A percentile compares a stretch with the other conserved stretches of the same genome.
Conservation (phyloP, 2,113 vertebrate species). For the Tapirus terrestris region DNA sequence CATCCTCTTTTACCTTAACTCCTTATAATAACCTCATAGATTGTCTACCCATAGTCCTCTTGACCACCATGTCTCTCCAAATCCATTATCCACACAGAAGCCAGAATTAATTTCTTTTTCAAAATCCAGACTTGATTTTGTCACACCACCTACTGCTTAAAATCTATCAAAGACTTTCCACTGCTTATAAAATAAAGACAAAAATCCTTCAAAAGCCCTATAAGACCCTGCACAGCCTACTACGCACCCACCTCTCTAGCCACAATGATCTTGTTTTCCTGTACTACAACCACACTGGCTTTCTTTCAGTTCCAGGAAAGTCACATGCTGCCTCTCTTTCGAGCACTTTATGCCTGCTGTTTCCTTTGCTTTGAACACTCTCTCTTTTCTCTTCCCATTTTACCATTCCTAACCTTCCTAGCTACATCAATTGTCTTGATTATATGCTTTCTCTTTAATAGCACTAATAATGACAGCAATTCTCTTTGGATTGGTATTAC, state of each 20-base stretch:
- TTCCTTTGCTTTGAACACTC: background rate
- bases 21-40: background rate
- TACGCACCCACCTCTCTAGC: background rate
- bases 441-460: constrained; percentile 41
- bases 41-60: background rate
- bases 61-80: background rate
- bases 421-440: constrained; percentile 20
- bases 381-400: background rate
- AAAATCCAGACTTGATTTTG: constrained; percentile 14
- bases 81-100: background rate
- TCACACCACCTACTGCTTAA: background rate
- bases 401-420: background rate
- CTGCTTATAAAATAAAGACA: background rate
- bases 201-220: background rate
- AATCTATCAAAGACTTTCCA: background rate
- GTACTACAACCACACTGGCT: background rate
- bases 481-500: background rate
- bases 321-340: background rate
- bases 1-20: background rate
- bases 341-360: background rate
- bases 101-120: constrained; percentile 18
- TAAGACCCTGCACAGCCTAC: background rate
- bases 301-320: constrained; percentile 19
- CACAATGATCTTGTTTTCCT: background rate
- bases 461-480: background rate